A percentile compares a stretch with the other conserved stretches of the same genome.
These are phyloP conservation scores for Tachycineta bicolor DNA, from an alignment of 2,113 vertebrate genomes.

Conservation along the genomic window DNA sequence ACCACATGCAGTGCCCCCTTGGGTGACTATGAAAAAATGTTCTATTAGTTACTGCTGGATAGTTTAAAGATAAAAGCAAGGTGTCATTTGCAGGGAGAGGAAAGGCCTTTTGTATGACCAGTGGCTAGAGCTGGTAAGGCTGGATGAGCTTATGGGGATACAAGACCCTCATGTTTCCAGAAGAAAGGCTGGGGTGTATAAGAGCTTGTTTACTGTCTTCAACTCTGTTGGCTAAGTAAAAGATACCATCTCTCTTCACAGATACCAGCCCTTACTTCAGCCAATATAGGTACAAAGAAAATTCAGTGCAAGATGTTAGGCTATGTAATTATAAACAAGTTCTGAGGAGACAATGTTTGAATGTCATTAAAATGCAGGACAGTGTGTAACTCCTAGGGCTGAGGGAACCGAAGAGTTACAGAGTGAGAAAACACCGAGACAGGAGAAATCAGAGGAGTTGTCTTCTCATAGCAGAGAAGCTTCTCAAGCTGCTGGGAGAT, in stretches of 20 bases:
- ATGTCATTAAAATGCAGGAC: not conserved
- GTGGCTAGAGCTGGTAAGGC: not conserved
- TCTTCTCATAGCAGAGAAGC: not conserved
- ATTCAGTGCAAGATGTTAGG: not conserved
- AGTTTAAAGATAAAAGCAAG: not conserved
- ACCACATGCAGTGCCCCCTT: not conserved
- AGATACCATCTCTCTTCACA: not conserved
- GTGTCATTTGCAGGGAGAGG: not conserved
- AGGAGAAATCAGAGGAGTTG: not conserved
- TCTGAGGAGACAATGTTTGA: not conserved
- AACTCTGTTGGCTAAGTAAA: not conserved
- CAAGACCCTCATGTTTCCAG: not conserved
- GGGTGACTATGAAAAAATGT: not conserved
- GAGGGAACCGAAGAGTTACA: rapidly evolving
- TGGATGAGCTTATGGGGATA: not conserved
- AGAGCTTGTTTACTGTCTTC: not conserved
- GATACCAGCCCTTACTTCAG: not conserved
- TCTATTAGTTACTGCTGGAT: not conserved
- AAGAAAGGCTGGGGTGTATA: not conserved
- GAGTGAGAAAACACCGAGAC: not conserved
- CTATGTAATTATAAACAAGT: not conserved
- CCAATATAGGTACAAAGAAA: not conserved
- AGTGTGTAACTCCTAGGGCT: not conserved
- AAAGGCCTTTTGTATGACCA: not conserved
- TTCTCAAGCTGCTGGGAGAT: not conserved